Percentiles rank a stretch among this genome's conserved stretches.
Conservation (phyloP, 2,888 invertebrate genomes). For the Pemphredon lugubris region DNA sequence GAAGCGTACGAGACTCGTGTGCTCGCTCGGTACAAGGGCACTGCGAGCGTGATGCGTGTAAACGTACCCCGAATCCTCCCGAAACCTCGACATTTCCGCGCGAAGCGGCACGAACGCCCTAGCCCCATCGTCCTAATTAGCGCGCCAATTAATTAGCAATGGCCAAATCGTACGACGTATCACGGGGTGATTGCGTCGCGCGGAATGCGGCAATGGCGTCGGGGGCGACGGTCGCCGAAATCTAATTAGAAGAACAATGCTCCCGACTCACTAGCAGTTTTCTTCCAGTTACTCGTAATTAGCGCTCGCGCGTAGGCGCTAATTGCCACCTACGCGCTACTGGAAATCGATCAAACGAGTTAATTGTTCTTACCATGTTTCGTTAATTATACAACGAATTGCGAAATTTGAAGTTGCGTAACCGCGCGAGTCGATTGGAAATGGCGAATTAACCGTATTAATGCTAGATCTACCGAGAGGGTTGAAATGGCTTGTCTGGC, state of each 20-base stretch:
- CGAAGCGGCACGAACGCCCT: constrained; percentile 29
- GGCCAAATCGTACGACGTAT: constrained; percentile 36
- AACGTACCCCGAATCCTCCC: constrained; percentile 4
- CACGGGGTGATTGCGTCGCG: not conserved
- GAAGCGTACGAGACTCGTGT: not conserved
- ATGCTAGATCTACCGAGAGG: no score
- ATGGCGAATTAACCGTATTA: no score
- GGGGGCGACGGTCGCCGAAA: constrained; percentile 37
- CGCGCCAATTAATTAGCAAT: constrained; percentile 65
- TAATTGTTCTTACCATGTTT: no score
- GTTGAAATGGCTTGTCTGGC: no score
- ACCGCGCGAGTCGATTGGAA: no score
- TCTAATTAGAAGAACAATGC: constrained; percentile 65
- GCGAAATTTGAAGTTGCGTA: no score
- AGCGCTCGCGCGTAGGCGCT: constrained; percentile 43
- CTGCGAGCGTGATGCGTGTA: constrained; percentile 39
- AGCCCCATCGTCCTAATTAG: constrained; percentile 60
- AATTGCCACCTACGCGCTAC: constrained; percentile 33
- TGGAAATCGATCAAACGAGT: no score
- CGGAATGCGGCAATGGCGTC: constrained; percentile 35
- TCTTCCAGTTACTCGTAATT: constrained; percentile 59
- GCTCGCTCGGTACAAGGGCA: constrained; percentile 3
- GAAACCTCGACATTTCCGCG: constrained; percentile 31
- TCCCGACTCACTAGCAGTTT: constrained; percentile 31
- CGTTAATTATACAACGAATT: no score